Base-by-base conservation (phyloP, 2,797 vertebrate genomes). In the Delichon dasypus region DNA sequence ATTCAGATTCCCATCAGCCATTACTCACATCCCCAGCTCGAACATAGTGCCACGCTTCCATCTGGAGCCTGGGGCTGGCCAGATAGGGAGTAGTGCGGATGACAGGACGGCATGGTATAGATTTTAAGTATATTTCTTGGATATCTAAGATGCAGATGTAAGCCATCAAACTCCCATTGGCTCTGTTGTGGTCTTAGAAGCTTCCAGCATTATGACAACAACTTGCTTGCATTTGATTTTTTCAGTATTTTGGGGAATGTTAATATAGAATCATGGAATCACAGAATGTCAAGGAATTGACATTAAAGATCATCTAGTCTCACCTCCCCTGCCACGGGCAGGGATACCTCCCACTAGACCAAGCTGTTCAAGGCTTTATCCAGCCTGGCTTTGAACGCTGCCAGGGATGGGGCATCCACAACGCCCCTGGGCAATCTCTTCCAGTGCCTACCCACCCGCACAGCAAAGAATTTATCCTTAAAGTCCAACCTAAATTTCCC, bases 1-100 rank as follows among this genome's bases (percentile, higher is more conserved):
- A 51, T 23, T 47, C 36, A 40, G 19, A 10, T 85, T 58, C n/a
- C 50, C 13, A 10, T 30, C 15, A 73, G 38, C 42, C 50, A 29
- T 10, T 20, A 53, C 0, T 0, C 68, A 18, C 22, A 22, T 21
- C 29, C 11, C 6, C 64, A 47, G 54, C 42, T 25, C 2, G 0
- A 60, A 48, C 42, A 30, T 0, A 11, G 23, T 1, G 13, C 7
- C 47, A 42, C 0, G 1, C 44, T 71, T 32, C 77, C 80, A 71
- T 3, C 57, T 6, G 2, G 32, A 74, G n/a, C 60, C 29, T 48
- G 23, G 25, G 57, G 57, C 55, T 57, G 34, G 13, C 36, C 71
- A 21, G 17, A 5, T 2, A 14, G 10, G 26, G 1, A 16, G 50
- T 1, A 15, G 16, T 1, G 6, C 15, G 32, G 38, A 5, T 16